A percentile compares a stretch with the other conserved stretches of the same genome.
These are phyloP conservation scores for Synergus laeviventris DNA, from an alignment of 2,888 invertebrate genomes.

Conservation along the genomic window DNA sequence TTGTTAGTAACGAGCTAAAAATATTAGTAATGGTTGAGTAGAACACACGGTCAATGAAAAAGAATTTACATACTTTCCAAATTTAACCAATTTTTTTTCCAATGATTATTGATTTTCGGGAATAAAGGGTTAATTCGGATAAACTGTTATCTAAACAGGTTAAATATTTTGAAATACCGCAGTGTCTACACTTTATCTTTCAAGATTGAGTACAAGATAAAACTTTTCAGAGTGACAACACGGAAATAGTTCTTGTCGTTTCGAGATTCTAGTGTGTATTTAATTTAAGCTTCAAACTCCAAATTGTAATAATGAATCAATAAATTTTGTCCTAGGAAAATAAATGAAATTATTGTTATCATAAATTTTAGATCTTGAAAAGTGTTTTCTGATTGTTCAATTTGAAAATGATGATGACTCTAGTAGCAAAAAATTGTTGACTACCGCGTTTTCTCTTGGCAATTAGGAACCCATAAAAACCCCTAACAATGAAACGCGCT, in stretches of 20 bases:
- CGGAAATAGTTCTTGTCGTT: too few relatives aligned
- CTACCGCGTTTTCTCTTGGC: background rate
- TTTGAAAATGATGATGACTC: background rate
- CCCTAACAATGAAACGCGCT: conserved; percentile 10
- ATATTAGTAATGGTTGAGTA: background rate
- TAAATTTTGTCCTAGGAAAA: too few relatives aligned
- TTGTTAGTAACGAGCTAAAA: conserved; percentile 15
- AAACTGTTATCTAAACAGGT: too few relatives aligned
- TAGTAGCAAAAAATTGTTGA: background rate
- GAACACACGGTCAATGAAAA: background rate
- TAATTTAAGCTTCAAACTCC: background rate
- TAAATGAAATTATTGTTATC: too few relatives aligned
- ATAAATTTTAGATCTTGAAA: too few relatives aligned
- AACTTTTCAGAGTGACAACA: too few relatives aligned
- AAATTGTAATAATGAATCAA: too few relatives aligned
- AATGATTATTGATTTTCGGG: background rate
- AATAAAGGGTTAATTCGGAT: background rate
- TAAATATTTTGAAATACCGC: too few relatives aligned
- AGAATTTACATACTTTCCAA: background rate
- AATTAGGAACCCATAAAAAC: conserved; percentile 27
- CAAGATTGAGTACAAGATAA: too few relatives aligned
- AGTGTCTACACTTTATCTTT: too few relatives aligned
- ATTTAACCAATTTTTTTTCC: background rate
- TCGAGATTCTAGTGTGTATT: too few relatives aligned
- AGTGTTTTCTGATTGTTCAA: too few relatives aligned